Base-by-base conservation (phyloP, 2,113 vertebrate genomes). In the Chloropsis cyanopogon region DNA sequence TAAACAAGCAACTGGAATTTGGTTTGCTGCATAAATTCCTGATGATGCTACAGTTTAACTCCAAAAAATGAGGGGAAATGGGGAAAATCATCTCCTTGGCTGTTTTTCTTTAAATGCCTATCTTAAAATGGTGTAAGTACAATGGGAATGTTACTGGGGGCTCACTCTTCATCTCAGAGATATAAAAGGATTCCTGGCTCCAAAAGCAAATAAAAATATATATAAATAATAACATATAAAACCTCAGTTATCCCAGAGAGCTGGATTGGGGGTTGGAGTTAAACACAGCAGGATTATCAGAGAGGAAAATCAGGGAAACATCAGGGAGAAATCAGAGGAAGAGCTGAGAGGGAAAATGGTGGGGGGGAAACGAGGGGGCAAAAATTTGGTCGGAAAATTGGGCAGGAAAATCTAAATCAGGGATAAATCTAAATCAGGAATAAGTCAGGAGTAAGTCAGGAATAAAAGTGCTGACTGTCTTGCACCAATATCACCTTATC, bases 341-440 rank as follows among this genome's bases (percentile, higher is more conserved):
- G 41, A 65, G 15, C 15, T 85, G 70, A 85, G 60, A 29, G 35
- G 4, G 14, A 2, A 82, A 59, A 81, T 17, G 52, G 44, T 5
- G 1, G 42, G 11, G 3, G 10, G 10, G 4, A 33, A n/a, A n/a
- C 13, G 29, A 75, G 29, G 20, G 29, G n/a, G 10, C 0, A 1
- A 11, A 39, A 73, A 73, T 39, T 39, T 5, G 57, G 47, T 0
- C 1, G 26, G 41, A 53, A 46, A 72, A 54, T 39, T 23, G 2
- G 57, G 57, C 1, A 1, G 22, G 28, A 54, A 70, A 68, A 57
- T 56, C 52, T n/a, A 47, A 37, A 80, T 29, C 12, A 14, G 9
- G 16, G 7, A 28, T 15, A 7, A 77, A 54, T 10, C 8, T 3
- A 46, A 37, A 41, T 41, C 41, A 41, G 41, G n/a, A 2, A 39